Evolutionary conservation across 2,888 invertebrate species (phyloP).

Genomic region (Macroteleia sp.): DNA sequence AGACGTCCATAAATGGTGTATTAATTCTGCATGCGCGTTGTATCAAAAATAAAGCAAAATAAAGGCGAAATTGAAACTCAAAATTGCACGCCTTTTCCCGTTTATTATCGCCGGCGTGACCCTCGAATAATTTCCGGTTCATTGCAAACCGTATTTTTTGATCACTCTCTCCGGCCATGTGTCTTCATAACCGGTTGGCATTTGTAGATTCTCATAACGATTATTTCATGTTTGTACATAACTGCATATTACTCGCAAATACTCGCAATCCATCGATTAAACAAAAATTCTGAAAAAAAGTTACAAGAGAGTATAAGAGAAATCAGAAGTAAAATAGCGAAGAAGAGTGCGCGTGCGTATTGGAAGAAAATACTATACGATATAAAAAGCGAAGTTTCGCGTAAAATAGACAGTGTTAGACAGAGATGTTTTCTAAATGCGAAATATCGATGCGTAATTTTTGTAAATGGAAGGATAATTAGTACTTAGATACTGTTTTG

Average conservation of each 20-base stretch:
- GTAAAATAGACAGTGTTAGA: conserved; percentile 3
- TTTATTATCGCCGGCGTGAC: too few relatives aligned
- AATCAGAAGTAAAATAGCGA: neutral
- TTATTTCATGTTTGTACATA: conserved; percentile 49
- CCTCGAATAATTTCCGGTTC: too few relatives aligned
- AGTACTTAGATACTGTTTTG: conserved; percentile 8
- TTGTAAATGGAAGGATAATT: conserved; percentile 19
- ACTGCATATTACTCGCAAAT: conserved; percentile 50
- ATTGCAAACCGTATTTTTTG: too few relatives aligned
- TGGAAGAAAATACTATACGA: neutral
- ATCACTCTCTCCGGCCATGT: too few relatives aligned
- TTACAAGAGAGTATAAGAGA: neutral
- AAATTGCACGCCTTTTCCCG: too few relatives aligned
- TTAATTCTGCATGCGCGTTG: too few relatives aligned
- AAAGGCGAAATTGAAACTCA: too few relatives aligned
- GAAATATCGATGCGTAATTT: conserved; percentile 14
- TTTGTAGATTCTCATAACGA: too few relatives aligned
- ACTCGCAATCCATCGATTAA: conserved; percentile 39
- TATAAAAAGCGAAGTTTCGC: conserved; percentile 28
- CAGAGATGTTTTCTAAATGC: conserved; percentile 27
- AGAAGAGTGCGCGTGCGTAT: neutral
- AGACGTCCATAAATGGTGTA: too few relatives aligned
- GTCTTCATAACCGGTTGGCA: too few relatives aligned
- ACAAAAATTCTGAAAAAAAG: neutral
- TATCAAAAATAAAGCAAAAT: too few relatives aligned